These are phyloP conservation scores for Erebia ligea DNA, from an alignment of 2,888 invertebrate genomes.

Conservation along the genomic window DNA sequence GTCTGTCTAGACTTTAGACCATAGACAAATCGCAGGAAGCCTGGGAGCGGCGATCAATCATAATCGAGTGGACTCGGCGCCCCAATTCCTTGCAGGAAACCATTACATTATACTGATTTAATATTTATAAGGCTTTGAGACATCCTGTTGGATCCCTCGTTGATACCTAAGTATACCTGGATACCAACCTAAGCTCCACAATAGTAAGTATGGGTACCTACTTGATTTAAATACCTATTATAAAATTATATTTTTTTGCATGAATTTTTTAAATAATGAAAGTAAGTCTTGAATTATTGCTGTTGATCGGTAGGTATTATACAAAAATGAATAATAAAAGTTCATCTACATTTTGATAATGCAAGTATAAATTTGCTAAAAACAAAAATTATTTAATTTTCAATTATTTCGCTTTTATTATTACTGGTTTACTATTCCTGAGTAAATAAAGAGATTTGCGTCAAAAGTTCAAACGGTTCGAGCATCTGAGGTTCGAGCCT, in stretches of 20 bases:
- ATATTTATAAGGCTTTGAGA: conserved; percentile 39
- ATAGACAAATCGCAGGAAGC: conserved; percentile 48
- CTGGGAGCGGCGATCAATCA: conserved; percentile 46
- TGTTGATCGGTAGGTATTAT: not conserved
- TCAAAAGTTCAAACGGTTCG: not conserved
- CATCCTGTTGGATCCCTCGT: conserved; percentile 22
- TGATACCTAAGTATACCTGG: not conserved
- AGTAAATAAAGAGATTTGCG: not conserved
- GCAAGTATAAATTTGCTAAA: too few species aligned
- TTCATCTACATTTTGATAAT: too few species aligned
- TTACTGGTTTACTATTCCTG: too few species aligned
- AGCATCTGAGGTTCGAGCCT: not conserved
- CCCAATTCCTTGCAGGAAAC: conserved; percentile 38
- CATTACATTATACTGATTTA: conserved; percentile 22
- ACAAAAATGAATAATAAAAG: too few species aligned
- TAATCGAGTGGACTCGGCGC: conserved; percentile 38
- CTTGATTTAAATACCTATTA: not conserved
- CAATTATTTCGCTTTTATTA: too few species aligned
- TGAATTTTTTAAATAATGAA: not conserved
- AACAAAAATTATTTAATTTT: too few species aligned
- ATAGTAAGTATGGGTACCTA: not conserved
- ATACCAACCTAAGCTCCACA: not conserved
- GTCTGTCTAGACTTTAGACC: conserved; percentile 47
- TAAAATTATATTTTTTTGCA: not conserved
- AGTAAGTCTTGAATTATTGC: not conserved